Percentiles rank a stretch among this genome's conserved stretches.
These are phyloP conservation scores for Margaritifera margaritifera DNA, from an alignment of 2,888 invertebrate genomes.

Conservation along the genomic window DNA sequence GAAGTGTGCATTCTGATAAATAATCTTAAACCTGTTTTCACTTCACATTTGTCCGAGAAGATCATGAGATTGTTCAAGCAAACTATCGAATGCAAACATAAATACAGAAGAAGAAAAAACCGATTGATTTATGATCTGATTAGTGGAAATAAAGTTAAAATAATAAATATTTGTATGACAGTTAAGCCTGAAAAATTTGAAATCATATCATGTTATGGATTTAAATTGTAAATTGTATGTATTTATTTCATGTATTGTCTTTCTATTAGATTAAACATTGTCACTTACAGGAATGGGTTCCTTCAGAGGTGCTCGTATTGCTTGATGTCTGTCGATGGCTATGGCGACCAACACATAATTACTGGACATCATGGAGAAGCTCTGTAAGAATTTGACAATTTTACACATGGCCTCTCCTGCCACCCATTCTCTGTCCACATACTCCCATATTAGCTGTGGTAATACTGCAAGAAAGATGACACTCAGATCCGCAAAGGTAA, in stretches of 20 bases:
- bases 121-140: too few relatives aligned
- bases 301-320: conserved; percentile 69
- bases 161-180: too few relatives aligned
- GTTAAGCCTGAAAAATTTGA: too few relatives aligned
- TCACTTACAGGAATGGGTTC: conserved; percentile 63
- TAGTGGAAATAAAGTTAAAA: too few relatives aligned
- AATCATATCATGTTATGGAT: too few relatives aligned
- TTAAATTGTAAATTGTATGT: background rate
- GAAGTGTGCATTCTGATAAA: too few relatives aligned
- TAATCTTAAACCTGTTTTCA: too few relatives aligned
- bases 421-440: conserved; percentile 64
- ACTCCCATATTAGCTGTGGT: conserved; percentile 70
- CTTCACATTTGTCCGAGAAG: too few relatives aligned
- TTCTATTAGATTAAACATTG: too few relatives aligned
- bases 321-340: conserved; percentile 71
- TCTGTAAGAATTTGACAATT: conserved; percentile 69
- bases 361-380: conserved; percentile 68
- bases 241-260: background rate
- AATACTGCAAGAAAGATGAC: conserved; percentile 68
- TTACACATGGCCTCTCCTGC: conserved; percentile 69
- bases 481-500: conserved; percentile 68
- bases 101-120: too few relatives aligned
- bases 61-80: too few relatives aligned
- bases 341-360: conserved; percentile 71
- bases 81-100: too few relatives aligned